phyloP scores from a whole-genome alignment of 2,888 invertebrate genomes.

The Loripinus fragilis region DNA sequence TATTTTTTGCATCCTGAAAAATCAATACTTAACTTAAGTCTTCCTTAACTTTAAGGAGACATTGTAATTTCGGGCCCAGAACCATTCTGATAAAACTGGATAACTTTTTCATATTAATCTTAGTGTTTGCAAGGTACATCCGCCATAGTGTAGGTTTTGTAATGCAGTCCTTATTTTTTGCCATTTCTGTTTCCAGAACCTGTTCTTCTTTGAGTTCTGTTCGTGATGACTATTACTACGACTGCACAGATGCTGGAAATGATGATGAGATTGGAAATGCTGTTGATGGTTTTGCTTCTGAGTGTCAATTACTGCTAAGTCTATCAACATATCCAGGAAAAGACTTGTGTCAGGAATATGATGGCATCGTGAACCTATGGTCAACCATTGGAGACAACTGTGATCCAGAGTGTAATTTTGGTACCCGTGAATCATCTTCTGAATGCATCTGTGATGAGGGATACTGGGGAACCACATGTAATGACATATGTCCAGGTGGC shows the following conservation, averaged over 20 bases:
- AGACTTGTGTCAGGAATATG: conserved; percentile 59
- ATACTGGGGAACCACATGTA: conserved; percentile 66
- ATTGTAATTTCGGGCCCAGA: too few relatives aligned
- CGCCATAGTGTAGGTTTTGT: too few relatives aligned
- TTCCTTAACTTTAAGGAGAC: too few relatives aligned
- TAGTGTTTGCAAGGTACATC: too few relatives aligned
- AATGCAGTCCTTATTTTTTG: background rate
- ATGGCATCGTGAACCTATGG: conserved; percentile 42
- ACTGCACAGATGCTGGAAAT: conserved; percentile 55
- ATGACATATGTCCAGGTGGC: conserved; percentile 70
- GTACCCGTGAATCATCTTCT: conserved; percentile 41
- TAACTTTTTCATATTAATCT: too few relatives aligned
- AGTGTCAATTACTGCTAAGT: conserved; percentile 60
- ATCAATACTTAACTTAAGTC: too few relatives aligned
- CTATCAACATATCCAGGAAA: conserved; percentile 61
- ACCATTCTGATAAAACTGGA: too few relatives aligned
- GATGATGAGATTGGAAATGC: conserved; percentile 45
- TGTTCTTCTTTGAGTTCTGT: background rate
- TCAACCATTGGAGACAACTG: conserved; percentile 53
- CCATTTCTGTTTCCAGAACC: conserved; percentile 10
- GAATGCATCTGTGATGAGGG: conserved; percentile 63
- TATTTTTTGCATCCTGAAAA: too few relatives aligned
- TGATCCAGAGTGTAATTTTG: conserved; percentile 54
- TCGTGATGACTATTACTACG: background rate
- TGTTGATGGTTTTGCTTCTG: conserved; percentile 60